A percentile compares a stretch with the other conserved stretches of the same genome.
phyloP scores from a whole-genome alignment of 1,140 invertebrate genomes.

The Pomacea maculata region DNA sequence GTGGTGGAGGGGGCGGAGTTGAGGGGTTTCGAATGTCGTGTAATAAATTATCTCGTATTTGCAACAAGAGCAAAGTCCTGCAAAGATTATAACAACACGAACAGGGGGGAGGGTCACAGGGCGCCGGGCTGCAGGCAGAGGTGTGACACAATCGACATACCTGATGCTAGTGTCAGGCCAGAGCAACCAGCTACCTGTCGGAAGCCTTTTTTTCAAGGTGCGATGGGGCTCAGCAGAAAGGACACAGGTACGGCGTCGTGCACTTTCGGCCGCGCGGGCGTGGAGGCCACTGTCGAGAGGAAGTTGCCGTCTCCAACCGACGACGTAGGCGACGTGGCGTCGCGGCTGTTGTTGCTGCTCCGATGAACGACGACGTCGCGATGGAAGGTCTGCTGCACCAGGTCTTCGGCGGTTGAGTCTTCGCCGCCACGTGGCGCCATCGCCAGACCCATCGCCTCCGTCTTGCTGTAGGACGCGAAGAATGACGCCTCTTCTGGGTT shows the following conservation, averaged over 20 bases:
- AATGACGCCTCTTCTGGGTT: neutral
- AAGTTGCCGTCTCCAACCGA: conserved; percentile 68
- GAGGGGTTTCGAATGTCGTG: too few relatives aligned
- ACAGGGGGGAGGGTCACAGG: too few relatives aligned
- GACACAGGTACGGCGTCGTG: conserved; percentile 84
- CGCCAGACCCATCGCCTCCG: too few relatives aligned
- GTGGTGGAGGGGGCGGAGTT: too few relatives aligned
- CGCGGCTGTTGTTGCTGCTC: conserved; percentile 43
- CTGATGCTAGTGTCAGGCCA: too few relatives aligned
- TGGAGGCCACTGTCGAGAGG: conserved; percentile 88
- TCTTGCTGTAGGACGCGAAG: too few relatives aligned
- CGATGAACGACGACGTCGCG: conserved; percentile 36
- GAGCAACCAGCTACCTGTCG: conserved; percentile 3
- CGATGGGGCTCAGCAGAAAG: conserved; percentile 88
- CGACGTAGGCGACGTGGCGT: conserved; percentile 21
- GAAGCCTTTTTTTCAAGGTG: conserved; percentile 25
- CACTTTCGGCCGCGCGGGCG: conserved; percentile 87
- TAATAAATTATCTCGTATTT: too few relatives aligned
- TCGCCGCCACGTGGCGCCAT: too few relatives aligned
- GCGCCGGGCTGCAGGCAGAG: too few relatives aligned
- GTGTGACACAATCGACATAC: too few relatives aligned
- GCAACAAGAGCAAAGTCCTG: too few relatives aligned
- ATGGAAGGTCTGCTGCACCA: conserved; percentile 28
- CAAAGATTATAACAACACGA: too few relatives aligned
- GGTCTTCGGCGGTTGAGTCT: conserved; percentile 10